These are phyloP conservation scores for Arrhopalites spinosus DNA, from an alignment of 2,888 invertebrate genomes.

Conservation along the genomic window DNA sequence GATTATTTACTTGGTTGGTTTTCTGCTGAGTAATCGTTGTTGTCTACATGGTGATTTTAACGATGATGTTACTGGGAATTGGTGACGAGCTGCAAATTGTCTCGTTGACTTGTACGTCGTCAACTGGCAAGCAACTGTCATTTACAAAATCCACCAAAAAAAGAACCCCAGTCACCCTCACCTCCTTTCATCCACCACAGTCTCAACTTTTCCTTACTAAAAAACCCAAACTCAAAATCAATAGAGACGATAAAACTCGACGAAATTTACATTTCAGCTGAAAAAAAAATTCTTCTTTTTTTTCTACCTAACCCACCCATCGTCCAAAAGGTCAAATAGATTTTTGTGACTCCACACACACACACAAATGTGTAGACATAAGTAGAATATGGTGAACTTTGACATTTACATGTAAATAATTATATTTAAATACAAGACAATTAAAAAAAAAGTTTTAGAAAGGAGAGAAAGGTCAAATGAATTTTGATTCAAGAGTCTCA, in stretches of 20 bases:
- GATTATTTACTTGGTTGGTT: neutral
- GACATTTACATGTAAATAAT: no score
- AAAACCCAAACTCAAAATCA: constrained; percentile 12
- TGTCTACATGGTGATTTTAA: neutral
- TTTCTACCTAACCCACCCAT: no score
- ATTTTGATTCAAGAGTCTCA: no score
- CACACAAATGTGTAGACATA: no score
- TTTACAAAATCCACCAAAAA: neutral
- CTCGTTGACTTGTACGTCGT: neutral
- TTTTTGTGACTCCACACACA: no score
- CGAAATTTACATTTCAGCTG: no score
- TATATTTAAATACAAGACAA: no score
- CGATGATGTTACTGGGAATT: constrained; percentile 3
- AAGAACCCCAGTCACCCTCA: neutral
- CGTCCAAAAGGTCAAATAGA: no score
- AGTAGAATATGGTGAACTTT: no score
- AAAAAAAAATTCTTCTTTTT: no score
- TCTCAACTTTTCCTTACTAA: neutral
- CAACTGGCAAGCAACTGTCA: neutral
- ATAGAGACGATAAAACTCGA: constrained; percentile 9
- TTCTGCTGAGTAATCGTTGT: neutral
- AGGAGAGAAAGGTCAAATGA: no score
- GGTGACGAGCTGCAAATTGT: neutral
- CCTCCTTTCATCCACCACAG: neutral
- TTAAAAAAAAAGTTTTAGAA: no score